Evolutionary conservation across 2,113 vertebrate genomes (phyloP), one percentile per base, ranked within the genome.

Genomic region (Chinchilla lanigera): DNA sequence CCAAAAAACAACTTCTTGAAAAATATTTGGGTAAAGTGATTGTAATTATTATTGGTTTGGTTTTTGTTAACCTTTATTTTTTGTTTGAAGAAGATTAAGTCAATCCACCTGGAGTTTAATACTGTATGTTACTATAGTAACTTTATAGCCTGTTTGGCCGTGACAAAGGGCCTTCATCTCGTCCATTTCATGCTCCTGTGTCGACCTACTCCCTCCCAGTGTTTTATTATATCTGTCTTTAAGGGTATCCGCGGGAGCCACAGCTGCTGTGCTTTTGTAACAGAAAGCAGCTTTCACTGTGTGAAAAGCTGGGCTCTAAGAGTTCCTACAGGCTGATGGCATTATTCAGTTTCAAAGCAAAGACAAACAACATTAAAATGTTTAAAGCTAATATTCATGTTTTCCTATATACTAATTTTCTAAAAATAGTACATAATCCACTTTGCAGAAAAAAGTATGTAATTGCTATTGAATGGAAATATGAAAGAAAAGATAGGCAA

Each of bases 51-150:
- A 98, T 98, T 98, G 98, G 97, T 98, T 98, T 99, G 98, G 97
- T 98, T 98, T 98, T 98, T 97, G 95, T 98, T 98, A 98, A 98
- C 98, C 98, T 98, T 98, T 98, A 97, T 98, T 98, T 97, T 93
- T 93, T 98, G 98, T 98, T 98, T 98, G 98, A 98, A 98, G 97
- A 98, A 99, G 98, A 99, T 98, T 99, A 98, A 99, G 98, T 99
- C 99, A 99, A 98, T 99, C 99, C 99, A 99, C 98, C 98, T 98
- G 98, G 98, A 98, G 98, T 98, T 98, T 99, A 98, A 98, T 98
- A 98, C 98, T 98, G 98, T 98, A 98, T 98, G 99, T 99, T 99
- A 98, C 99, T 99, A 99, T 99, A 99, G 99, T 99, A 99, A 99
- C 99, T 98, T 98, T 98, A 98, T 98, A 99, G 99, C 98, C 98